Evolutionary conservation across 2,888 invertebrate species (phyloP), one percentile per base, ranked within the genome.

Genomic region (Ectobius pallidus): DNA sequence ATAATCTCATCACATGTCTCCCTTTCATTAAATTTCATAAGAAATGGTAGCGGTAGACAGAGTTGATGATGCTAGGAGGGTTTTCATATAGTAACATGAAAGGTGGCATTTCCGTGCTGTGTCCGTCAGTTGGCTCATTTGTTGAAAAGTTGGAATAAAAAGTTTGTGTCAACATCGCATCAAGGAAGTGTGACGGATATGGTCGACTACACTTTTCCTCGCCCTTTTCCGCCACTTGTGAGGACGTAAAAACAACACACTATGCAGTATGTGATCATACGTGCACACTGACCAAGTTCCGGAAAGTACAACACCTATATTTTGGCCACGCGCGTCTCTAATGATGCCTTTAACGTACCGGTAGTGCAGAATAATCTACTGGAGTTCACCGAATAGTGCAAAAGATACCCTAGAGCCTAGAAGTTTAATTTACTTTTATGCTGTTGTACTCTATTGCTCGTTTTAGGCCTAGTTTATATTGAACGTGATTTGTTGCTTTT

Each of bases 161-260:
- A 58, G 32, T 58, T 25, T 44, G 65, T 65, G 65, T 65, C 42
- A 44, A 46, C 65, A 65, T 65, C 27, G 42, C 44, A 46, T 65
- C 46, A 65, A n/a, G 65, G 65, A 65, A 65, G 65, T 65, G 65
- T 65, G 65, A 44, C 65, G 44, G 65, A 65, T 25, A 65, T 27
- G 65, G 44, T 46, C 25, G 65, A 65, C 42, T 65, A 27, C 44
- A 44, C 44, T 27, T 18, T 18, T 55, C 22, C 25, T 3, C 55
- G 25, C 11, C 55, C 55, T 34, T 65, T 58, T 58, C 58, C 58
- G 58, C 58, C 2, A 14, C 27, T 25, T 58, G 30, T n/a, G 30
- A 16, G 4, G 30, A 30, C 16, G 30, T 27, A 1, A 27, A 58
- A 58, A 32, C 25, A 52, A 22, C 20, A 34, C 11, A 34, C 34